Evolutionary conservation across 2,888 invertebrate genomes (phyloP), one percentile per base, ranked within the genome.

Genomic region (Dugesia japonica): DNA sequence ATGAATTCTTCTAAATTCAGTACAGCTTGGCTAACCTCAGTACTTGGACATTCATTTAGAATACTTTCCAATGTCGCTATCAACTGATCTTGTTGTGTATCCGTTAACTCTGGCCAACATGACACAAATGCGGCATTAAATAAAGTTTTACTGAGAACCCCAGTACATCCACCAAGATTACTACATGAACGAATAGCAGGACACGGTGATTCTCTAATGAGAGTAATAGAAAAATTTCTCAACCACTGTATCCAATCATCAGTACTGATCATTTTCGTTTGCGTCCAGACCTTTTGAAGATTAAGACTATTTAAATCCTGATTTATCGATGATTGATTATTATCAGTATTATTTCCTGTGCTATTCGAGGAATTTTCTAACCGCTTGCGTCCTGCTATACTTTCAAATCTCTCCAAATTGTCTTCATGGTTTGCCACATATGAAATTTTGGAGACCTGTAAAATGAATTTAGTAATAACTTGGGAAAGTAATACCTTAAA

Each of bases 221-320:
- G 87, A 75, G 94, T 94, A 79, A 94, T 91, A 78, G 93, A 92
- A 78, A 98, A 87, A 71, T 92, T 88, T 71, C 92, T 87, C 74
- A 97, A 85, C 98, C 97, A 98, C 84, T 97, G 95, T 72, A 94
- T 87, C 98, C 98, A 98, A 85, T 98, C 98, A 81, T 98, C 97
- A 84, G 94, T 94, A 0, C 94, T 94, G 0, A 94, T 93, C 78
- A 93, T 88, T 76, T 92, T 88, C 28, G 90, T 90, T 0, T 92
- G 91, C n/a, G 91, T 90, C 91, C 94, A 92, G 0, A 92, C 91
- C 82, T 83, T 77, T 38, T 78, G n/a, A 78, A 77, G 72, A 38
- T 20, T 77, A 1, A 27, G 1, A 33, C 75, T 75, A 72, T 23
- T 26, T 7, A 56, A 13, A 13, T 23, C 23, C 7, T 20, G n/a